A percentile compares a stretch with the other conserved stretches of the same genome.
These are phyloP conservation scores for Doryteuthis pealeii DNA, from an alignment of 1,140 invertebrate genomes.

Conservation along the genomic window DNA sequence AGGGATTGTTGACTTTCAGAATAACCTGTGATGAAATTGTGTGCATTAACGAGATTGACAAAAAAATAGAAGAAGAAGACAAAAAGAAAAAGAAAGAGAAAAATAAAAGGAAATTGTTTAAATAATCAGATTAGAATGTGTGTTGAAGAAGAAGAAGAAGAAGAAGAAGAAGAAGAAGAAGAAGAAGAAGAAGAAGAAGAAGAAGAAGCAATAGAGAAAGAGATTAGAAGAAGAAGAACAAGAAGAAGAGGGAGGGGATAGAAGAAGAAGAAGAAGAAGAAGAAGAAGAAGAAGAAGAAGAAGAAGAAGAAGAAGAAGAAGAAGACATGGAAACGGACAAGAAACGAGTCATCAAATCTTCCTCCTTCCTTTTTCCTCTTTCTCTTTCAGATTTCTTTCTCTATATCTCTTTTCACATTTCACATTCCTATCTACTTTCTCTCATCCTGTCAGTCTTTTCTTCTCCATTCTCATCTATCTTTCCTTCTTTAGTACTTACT, in stretches of 20 bases:
- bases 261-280: not conserved
- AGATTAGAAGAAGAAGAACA: no score
- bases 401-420: no score
- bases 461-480: no score
- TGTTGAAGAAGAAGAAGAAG: no score
- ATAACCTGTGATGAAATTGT: no score
- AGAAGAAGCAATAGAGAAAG: conserved; percentile 1
- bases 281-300: not conserved
- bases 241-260: no score
- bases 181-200: not conserved
- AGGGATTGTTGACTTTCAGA: no score
- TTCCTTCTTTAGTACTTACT: no score
- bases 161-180: not conserved
- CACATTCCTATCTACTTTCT: no score
- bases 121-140: not conserved
- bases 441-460: no score
- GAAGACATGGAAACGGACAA: not conserved
- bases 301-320: not conserved
- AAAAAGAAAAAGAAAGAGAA: no score
- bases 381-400: not conserved
- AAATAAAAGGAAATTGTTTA: not conserved
- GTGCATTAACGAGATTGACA: no score
- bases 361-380: conserved; percentile 9
- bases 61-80: not conserved
- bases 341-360: not conserved